Conservation (phyloP, 2,113 vertebrate species). For the Brienomyrus longianalis region DNA sequence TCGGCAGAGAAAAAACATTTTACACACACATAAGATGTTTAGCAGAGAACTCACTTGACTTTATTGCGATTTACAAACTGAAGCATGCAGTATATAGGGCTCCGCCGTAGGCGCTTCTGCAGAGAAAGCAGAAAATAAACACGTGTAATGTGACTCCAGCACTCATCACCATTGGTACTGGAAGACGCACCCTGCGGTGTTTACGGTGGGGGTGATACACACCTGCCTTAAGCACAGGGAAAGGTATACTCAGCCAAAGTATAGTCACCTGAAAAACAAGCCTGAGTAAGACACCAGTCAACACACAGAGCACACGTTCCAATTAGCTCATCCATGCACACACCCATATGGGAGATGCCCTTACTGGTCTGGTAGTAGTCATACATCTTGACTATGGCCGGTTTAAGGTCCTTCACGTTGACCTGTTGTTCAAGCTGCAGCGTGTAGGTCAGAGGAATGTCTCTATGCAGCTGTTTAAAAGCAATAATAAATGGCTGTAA, state of each 20-base stretch:
- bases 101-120: neutral
- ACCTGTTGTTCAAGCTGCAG: conserved; percentile 22
- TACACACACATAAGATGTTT: neutral
- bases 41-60: neutral
- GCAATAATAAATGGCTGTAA: neutral
- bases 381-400: conserved; percentile 66
- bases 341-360: neutral
- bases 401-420: conserved; percentile 61
- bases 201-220: neutral
- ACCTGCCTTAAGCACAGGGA: conserved; percentile 35
- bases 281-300: neutral
- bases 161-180: neutral
- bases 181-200: neutral
- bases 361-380: conserved; percentile 82
- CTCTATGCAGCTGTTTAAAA: neutral
- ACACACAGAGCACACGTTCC: neutral
- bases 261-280: conserved; percentile 45
- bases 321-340: neutral
- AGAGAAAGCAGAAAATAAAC: neutral
- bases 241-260: conserved; percentile 44
- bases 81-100: neutral
- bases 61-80: neutral
- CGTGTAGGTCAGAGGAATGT: neutral
- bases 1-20: neutral
- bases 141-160: neutral